phyloP scores from a whole-genome alignment of 2,888 invertebrate genomes.

The Notodonta dromedarius region DNA sequence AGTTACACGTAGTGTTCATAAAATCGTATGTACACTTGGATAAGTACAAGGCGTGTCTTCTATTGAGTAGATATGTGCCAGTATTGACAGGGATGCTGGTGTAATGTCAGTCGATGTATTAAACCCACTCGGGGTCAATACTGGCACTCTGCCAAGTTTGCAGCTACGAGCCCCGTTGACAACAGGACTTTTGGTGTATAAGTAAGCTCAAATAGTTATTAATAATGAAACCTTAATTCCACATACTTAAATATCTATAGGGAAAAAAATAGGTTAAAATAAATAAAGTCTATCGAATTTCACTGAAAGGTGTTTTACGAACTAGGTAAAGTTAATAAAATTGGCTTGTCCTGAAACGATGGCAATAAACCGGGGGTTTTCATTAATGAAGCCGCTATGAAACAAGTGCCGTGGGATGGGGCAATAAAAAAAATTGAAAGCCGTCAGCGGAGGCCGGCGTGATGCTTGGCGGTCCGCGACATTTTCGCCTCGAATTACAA shows the following conservation, averaged over 20 bases:
- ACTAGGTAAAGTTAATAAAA: constrained; percentile 14
- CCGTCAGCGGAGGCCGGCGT: constrained; percentile 9
- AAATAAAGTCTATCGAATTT: not conserved
- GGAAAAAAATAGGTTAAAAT: not conserved
- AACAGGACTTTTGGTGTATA: constrained; percentile 24
- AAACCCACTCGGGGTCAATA: constrained; percentile 21
- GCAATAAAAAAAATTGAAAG: constrained; percentile 26
- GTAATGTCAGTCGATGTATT: constrained; percentile 31
- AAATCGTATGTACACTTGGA: constrained; percentile 5
- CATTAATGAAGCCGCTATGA: constrained; percentile 19
- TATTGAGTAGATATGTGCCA: constrained; percentile 10
- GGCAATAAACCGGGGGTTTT: constrained; percentile 22
- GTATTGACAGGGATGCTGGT: constrained; percentile 32
- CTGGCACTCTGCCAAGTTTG: constrained; percentile 53
- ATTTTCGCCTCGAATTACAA: constrained; percentile 19
- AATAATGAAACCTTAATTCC: constrained; percentile 6
- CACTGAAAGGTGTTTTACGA: constrained; percentile 6
- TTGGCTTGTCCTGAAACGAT: constrained; percentile 15
- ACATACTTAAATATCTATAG: not conserved
- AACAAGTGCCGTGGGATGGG: constrained; percentile 13
- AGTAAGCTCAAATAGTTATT: constrained; percentile 11
- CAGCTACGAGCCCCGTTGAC: constrained; percentile 40
- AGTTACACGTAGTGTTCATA: not conserved
- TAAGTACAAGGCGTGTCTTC: constrained; percentile 10
- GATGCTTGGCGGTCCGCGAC: constrained; percentile 17